Evolutionary conservation across 2,888 invertebrate genomes (phyloP), one percentile per base, ranked within the genome.

Genomic region (Anaspis maculata): DNA sequence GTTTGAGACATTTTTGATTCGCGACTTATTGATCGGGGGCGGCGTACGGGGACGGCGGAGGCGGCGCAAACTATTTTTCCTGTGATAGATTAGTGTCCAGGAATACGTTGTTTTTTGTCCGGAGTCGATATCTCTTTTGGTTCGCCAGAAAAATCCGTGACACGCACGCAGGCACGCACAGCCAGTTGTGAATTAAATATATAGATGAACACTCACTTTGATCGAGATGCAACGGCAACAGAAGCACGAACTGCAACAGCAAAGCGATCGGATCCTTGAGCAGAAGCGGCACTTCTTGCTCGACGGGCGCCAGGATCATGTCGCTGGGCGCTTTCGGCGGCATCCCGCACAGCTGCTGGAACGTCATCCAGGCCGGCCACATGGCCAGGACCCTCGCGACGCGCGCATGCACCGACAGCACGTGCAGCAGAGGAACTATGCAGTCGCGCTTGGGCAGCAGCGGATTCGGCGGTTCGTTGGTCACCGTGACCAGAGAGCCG

Each of bases 341-440:
- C 14, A 67, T 43, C 3, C 74, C 73, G 22, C 72, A 69, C 14
- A 76, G 44, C 43, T 74, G 71, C 44, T 73, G 68, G 33, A 65
- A 62, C 9, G 61, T 61, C 50, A 59, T 59, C 72, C 73, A 74
- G 3, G 70, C 69, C 21, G 69, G 69, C 68, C 73, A 77, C 26
- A 74, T 63, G 2, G 77, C 76, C 72, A 79, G 73, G 31, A 70
- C 69, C 7, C 69, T 63, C 35, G 88, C 70, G 28, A 85, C 76
- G 40, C 86, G 79, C 16, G 86, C 82, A 67, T 92, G 90, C 46
- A 86, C 81, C 26, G 88, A 86, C 47, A 92, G 70, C 13, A 94
- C 89, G 54, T 90, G 88, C 41, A 94, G 69, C 42, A 95, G 70
- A 7, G 92, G 91, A 49, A 90, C 92, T 54, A 86, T 82, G 56